Evolutionary conservation across 2,888 invertebrate species (phyloP).

Genomic region (Diaperis boleti): DNA sequence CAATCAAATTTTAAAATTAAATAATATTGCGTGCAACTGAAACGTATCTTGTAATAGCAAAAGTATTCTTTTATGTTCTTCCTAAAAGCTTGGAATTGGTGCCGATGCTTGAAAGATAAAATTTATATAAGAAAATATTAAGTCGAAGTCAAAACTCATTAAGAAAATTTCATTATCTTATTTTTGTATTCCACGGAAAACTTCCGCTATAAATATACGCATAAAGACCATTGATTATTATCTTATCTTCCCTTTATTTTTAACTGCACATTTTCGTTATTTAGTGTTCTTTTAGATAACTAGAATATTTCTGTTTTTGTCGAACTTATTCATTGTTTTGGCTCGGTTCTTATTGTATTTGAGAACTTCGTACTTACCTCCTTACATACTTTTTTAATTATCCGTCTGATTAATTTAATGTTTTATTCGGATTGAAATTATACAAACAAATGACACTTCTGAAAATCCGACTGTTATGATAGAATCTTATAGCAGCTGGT

Average conservation of each 20-base stretch:
- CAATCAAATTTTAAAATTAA: no score
- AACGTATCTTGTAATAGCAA: neutral
- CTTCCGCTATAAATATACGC: conserved; percentile 53
- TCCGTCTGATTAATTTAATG: conserved; percentile 28
- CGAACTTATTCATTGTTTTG: conserved; percentile 38
- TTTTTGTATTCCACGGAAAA: conserved; percentile 45
- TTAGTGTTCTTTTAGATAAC: conserved; percentile 53
- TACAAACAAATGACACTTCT: no score
- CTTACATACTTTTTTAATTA: conserved; percentile 30
- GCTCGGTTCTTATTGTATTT: conserved; percentile 39
- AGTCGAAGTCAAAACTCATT: conserved; percentile 42
- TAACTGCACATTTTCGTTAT: conserved; percentile 57
- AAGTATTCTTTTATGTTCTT: conserved; percentile 10
- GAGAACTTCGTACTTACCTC: neutral
- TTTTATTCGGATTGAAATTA: conserved; percentile 14
- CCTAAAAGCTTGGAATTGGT: conserved; percentile 24
- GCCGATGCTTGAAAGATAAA: conserved; percentile 18
- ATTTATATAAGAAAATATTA: conserved; percentile 29
- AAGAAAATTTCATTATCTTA: conserved; percentile 44
- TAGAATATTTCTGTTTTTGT: conserved; percentile 48
- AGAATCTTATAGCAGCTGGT: conserved; percentile 14
- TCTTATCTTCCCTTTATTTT: conserved; percentile 53
- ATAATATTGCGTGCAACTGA: neutral
- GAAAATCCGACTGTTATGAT: conserved; percentile 33
- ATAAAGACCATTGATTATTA: conserved; percentile 52